These are phyloP conservation scores for Platanista minor DNA, from an alignment of 2,113 vertebrate genomes.

Conservation along the genomic window DNA sequence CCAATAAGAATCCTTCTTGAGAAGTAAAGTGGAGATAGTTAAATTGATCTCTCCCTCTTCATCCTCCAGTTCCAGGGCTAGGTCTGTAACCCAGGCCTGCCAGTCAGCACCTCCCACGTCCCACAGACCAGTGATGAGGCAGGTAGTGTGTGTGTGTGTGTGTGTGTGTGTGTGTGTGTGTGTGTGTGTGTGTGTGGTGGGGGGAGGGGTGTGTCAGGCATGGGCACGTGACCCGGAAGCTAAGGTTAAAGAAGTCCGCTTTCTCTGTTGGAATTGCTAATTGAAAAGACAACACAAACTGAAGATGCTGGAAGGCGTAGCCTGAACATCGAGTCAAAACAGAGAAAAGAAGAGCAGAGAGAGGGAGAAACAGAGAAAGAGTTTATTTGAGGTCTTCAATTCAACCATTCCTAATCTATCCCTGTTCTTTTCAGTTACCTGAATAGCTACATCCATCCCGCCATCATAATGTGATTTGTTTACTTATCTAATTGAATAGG, in stretches of 20 bases:
- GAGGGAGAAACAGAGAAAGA: neutral
- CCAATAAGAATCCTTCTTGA: neutral
- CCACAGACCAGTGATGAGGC: neutral
- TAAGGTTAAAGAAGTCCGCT: neutral
- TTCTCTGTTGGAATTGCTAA: neutral
- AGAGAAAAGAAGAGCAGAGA: neutral
- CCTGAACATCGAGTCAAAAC: neutral
- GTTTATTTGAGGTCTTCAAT: neutral
- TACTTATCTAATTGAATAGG: neutral
- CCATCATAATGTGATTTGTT: neutral
- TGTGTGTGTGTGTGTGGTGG: no score
- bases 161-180: no score
- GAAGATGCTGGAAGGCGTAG: neutral
- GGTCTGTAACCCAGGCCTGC: neutral
- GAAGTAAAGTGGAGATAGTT: neutral
- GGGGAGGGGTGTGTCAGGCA: neutral
- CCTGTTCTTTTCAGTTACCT: neutral
- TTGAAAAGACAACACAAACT: neutral
- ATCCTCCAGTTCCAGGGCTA: neutral
- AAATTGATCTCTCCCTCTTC: neutral
- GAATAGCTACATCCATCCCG: neutral
- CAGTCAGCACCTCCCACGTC: neutral
- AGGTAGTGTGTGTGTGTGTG: no score
- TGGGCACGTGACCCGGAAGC: neutral
- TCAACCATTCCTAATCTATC: neutral